Evolutionary conservation across 2,113 vertebrate species (phyloP).

Genomic region (Hippocampus abdominalis): DNA sequence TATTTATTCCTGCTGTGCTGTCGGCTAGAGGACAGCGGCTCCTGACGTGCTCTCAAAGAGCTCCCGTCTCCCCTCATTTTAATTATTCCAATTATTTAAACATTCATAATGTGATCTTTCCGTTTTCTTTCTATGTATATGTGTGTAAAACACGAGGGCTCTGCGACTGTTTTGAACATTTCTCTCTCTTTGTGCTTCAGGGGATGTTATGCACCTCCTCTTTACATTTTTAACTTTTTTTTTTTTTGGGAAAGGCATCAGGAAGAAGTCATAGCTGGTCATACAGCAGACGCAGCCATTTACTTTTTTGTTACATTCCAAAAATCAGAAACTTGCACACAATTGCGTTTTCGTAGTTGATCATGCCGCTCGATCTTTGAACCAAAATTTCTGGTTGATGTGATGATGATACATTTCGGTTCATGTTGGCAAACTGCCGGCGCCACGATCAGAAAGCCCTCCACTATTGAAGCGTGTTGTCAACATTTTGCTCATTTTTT

Average conservation of each 20-base stretch:
- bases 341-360: slow-evolving; percentile 40
- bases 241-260: slow-evolving; percentile 19
- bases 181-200: slow-evolving; percentile 30
- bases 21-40: slow-evolving; percentile 61
- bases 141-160: slow-evolving; percentile 73
- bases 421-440: not conserved
- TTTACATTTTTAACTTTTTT: slow-evolving; percentile 17
- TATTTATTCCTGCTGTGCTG: slow-evolving; percentile 74
- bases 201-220: slow-evolving; percentile 31
- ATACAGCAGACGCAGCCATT: slow-evolving; percentile 28
- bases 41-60: slow-evolving; percentile 79
- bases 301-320: slow-evolving; percentile 49
- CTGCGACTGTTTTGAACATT: slow-evolving; percentile 43
- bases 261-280: slow-evolving; percentile 40
- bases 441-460: not conserved
- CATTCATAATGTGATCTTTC: slow-evolving; percentile 67
- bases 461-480: slow-evolving; percentile 5
- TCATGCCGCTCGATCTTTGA: not conserved
- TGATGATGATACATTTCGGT: not conserved
- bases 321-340: slow-evolving; percentile 31
- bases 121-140: slow-evolving; percentile 45
- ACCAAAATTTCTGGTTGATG: not conserved
- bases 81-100: slow-evolving; percentile 75
- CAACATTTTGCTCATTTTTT: not conserved
- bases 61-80: slow-evolving; percentile 64